Evolutionary conservation across 2,888 invertebrate genomes (phyloP).

Genomic region (Keiferia lycopersicella): DNA sequence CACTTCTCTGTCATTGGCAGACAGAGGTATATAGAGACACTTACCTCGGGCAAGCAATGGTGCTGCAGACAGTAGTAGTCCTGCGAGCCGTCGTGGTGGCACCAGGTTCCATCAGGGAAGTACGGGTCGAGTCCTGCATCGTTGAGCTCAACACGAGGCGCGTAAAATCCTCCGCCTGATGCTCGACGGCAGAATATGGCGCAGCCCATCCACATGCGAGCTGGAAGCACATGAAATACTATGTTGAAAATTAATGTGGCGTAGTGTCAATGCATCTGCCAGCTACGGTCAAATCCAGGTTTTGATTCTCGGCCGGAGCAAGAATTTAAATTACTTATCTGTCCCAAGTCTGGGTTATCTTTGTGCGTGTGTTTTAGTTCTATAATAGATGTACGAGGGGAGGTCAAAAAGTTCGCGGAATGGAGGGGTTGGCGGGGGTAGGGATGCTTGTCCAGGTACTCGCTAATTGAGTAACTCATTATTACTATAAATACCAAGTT

Average conservation of each 20-base stretch:
- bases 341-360: too few relatives aligned
- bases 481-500: too few relatives aligned
- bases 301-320: too few relatives aligned
- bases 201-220: constrained; percentile 89
- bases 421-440: too few relatives aligned
- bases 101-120: constrained; percentile 92
- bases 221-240: constrained; percentile 49
- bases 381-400: too few relatives aligned
- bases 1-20: constrained; percentile 81
- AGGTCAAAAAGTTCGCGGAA: too few relatives aligned
- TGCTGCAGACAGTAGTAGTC: constrained; percentile 88
- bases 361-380: too few relatives aligned
- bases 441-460: too few relatives aligned
- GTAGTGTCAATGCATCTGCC: neutral
- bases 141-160: constrained; percentile 88
- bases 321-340: too few relatives aligned
- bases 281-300: neutral
- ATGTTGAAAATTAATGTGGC: neutral
- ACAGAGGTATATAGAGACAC: constrained; percentile 23
- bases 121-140: constrained; percentile 87
- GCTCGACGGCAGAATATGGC: constrained; percentile 87
- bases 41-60: constrained; percentile 87
- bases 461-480: too few relatives aligned
- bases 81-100: constrained; percentile 83
- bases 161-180: constrained; percentile 85